These are phyloP conservation scores for Siderastrea radians DNA, from an alignment of 92 coral and sea anemone genomes.

Conservation along the genomic window DNA sequence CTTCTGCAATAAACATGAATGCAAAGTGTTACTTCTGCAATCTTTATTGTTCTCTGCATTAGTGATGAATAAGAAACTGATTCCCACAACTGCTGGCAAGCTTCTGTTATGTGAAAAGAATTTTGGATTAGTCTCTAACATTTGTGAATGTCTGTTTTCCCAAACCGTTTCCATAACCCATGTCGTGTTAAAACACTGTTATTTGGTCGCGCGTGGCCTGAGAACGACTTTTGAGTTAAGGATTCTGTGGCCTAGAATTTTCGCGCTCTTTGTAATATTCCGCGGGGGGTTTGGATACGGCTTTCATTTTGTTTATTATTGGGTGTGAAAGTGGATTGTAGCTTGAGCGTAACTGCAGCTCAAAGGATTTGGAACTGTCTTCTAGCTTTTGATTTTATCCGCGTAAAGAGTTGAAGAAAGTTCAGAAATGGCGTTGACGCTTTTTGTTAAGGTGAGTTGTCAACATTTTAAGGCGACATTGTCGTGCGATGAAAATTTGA, in stretches of 20 bases:
- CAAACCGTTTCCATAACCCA: neutral
- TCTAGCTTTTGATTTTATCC: neutral
- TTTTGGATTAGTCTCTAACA: too few species aligned
- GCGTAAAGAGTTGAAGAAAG: neutral
- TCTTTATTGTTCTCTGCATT: neutral
- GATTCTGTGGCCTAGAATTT: too few species aligned
- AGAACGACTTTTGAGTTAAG: neutral
- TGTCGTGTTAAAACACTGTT: too few species aligned
- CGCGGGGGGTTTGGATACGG: neutral
- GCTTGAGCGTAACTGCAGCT: neutral
- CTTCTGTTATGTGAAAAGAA: too few species aligned
- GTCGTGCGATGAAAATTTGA: neutral
- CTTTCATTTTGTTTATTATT: neutral
- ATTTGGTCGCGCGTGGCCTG: neutral
- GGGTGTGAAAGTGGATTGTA: neutral
- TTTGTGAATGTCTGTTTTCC: neutral
- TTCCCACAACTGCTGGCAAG: too few species aligned
- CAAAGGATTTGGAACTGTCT: neutral
- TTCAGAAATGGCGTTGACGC: constrained; percentile 21
- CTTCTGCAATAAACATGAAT: neutral
- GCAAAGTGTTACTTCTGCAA: neutral
- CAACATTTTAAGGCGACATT: too few species aligned
- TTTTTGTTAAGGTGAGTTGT: constrained; percentile 38
- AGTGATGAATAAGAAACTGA: too few species aligned
- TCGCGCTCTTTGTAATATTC: neutral